These are phyloP conservation scores for Knipowitschia caucasica DNA, from an alignment of 2,797 vertebrate species.

Conservation along the genomic window DNA sequence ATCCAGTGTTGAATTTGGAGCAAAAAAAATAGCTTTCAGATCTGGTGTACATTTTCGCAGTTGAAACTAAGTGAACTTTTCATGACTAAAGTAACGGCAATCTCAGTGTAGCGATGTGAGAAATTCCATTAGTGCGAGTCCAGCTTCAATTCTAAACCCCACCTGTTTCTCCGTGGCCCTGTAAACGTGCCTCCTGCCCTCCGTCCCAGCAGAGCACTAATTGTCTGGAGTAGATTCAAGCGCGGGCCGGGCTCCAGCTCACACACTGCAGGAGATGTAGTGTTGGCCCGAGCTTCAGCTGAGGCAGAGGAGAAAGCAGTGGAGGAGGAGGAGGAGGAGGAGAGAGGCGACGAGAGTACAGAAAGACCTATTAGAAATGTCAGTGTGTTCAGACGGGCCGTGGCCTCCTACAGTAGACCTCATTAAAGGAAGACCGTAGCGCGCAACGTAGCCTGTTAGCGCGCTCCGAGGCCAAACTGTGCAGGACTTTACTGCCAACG, in stretches of 20 bases:
- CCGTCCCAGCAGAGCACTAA: slow-evolving; percentile 24
- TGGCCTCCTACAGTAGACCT: slow-evolving; percentile 27
- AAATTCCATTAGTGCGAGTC: background rate
- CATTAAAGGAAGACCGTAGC: slow-evolving; percentile 38
- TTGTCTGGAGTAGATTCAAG: slow-evolving; percentile 45
- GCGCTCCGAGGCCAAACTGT: slow-evolving; percentile 27
- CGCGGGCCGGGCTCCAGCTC: slow-evolving; percentile 4
- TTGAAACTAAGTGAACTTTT: background rate
- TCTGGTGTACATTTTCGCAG: too few relatives aligned
- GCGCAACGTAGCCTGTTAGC: slow-evolving; percentile 17
- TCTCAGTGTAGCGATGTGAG: background rate
- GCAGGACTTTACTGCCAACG: slow-evolving; percentile 29
- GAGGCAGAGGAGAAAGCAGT: background rate
- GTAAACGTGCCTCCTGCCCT: background rate
- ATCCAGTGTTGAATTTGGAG: too few relatives aligned
- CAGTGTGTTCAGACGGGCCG: slow-evolving; percentile 31
- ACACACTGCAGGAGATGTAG: slow-evolving; percentile 7
- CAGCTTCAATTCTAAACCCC: background rate
- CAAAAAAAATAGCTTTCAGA: too few relatives aligned
- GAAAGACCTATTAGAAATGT: slow-evolving; percentile 35
- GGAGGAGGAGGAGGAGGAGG: slow-evolving; percentile 8
- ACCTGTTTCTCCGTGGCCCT: background rate
- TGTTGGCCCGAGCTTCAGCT: slow-evolving; percentile 2
- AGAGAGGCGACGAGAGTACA: slow-evolving; percentile 9
- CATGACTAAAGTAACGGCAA: background rate